phyloP scores from a whole-genome alignment of 2,888 invertebrate genomes.

The Eugnorisma glareosa region DNA sequence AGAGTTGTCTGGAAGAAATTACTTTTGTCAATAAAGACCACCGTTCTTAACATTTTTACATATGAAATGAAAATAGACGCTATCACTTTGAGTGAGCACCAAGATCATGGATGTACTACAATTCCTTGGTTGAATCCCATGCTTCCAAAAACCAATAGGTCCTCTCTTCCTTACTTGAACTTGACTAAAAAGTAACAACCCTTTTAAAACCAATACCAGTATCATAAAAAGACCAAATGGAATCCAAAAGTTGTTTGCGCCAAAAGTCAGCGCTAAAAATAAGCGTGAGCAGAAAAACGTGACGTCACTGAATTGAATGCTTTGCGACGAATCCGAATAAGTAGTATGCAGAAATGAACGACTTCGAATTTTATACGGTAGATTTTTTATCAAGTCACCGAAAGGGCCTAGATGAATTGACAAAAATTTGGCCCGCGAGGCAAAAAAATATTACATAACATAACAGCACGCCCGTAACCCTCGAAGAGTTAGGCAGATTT shows the following conservation, averaged over 20 bases:
- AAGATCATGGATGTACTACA: neutral
- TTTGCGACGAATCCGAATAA: slow-evolving; percentile 54
- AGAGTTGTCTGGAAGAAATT: neutral
- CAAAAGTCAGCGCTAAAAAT: slow-evolving; percentile 66
- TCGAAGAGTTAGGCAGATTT: no score
- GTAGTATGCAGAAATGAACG: slow-evolving; percentile 31
- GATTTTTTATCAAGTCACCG: neutral
- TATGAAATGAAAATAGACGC: no score
- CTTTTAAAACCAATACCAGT: slow-evolving; percentile 37
- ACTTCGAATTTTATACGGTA: neutral
- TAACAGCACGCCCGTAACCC: no score
- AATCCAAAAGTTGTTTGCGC: slow-evolving; percentile 59
- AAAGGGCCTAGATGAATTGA: no score
- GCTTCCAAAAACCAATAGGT: neutral
- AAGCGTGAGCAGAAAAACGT: slow-evolving; percentile 56
- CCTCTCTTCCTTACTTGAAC: neutral
- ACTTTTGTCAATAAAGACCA: neutral
- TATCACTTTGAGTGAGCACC: neutral
- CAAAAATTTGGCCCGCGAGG: no score
- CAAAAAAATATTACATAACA: no score
- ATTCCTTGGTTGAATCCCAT: neutral
- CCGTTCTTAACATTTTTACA: no score
- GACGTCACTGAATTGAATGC: slow-evolving; percentile 60
- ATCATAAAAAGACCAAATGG: slow-evolving; percentile 38
- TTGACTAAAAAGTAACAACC: slow-evolving; percentile 18